Percentiles rank a stretch among this genome's conserved stretches.
Conservation (phyloP, 2,888 invertebrate species). For the Tanytarsus gracilentus region DNA sequence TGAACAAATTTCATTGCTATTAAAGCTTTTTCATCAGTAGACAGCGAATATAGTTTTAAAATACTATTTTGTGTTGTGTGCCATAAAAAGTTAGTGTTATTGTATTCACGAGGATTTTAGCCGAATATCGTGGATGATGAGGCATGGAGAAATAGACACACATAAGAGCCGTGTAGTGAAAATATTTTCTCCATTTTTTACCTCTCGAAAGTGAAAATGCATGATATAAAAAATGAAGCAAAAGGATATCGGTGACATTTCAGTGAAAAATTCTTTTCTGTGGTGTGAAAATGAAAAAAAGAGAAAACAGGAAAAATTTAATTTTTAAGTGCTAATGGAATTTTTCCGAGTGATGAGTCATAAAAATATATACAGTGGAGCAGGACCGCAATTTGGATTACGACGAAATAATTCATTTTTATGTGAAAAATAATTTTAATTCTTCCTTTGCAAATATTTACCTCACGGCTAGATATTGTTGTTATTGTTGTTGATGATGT, state of each 20-base stretch:
- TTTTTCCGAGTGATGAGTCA: constrained; percentile 1
- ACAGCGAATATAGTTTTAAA: neutral
- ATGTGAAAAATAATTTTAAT: constrained; percentile 2
- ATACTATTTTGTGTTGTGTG: constrained; percentile 16
- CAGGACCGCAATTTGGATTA: neutral
- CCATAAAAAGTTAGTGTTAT: constrained; percentile 26
- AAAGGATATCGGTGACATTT: constrained; percentile 14
- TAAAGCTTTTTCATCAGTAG: constrained; percentile 15
- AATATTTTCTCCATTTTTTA: neutral
- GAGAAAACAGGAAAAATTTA: neutral
- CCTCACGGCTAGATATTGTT: neutral
- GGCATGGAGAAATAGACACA: neutral
- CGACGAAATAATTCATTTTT: constrained; percentile 14
- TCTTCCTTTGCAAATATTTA: constrained; percentile 17
- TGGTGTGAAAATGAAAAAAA: neutral
- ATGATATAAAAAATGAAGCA: neutral
- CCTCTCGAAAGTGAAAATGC: neutral
- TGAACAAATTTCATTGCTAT: constrained; percentile 7
- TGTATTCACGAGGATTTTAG: constrained; percentile 13
- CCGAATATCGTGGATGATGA: no score
- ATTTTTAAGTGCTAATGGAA: neutral
- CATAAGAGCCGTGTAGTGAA: neutral
- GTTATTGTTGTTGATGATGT: constrained; percentile 9
- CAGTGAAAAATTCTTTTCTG: neutral
- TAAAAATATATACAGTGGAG: constrained; percentile 4